Conservation (phyloP, 1,140 invertebrate species). For the Apis laboriosa region DNA sequence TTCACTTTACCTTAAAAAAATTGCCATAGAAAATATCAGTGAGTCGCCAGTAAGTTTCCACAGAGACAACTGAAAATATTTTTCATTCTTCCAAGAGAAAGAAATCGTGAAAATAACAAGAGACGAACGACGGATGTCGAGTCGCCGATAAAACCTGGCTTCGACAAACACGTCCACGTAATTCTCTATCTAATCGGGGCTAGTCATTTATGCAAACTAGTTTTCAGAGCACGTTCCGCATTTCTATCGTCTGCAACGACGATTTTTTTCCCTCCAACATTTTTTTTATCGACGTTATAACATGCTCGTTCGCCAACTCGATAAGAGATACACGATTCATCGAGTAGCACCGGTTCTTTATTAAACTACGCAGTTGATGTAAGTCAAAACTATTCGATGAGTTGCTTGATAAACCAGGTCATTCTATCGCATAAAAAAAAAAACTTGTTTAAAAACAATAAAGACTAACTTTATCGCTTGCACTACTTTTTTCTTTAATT, state of each 20-base stretch:
- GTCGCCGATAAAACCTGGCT: conserved; percentile 18
- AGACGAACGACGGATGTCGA: background rate
- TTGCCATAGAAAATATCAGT: too few species aligned
- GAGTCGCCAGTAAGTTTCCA: background rate
- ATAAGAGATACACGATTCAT: background rate
- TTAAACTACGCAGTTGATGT: too few species aligned
- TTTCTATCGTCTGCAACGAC: background rate
- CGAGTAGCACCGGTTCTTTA: too few species aligned
- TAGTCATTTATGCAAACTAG: conserved; percentile 42
- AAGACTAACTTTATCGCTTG: too few species aligned
- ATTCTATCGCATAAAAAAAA: too few species aligned
- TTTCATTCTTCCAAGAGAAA: background rate
- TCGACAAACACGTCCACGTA: conserved; percentile 40
- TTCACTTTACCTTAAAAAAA: too few species aligned
- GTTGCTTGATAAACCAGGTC: too few species aligned
- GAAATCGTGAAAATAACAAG: conserved; percentile 11
- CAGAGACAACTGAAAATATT: background rate
- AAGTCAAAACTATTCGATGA: too few species aligned
- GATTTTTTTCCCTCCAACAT: fast-evolving
- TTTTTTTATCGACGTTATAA: background rate
- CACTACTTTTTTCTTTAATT: too few species aligned
- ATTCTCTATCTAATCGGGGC: conserved; percentile 41
- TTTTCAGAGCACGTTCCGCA: background rate
- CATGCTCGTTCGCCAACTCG: background rate
- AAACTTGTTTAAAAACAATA: too few species aligned